Conservation (phyloP, 2,113 vertebrate species). For the Arenaria interpres region DNA sequence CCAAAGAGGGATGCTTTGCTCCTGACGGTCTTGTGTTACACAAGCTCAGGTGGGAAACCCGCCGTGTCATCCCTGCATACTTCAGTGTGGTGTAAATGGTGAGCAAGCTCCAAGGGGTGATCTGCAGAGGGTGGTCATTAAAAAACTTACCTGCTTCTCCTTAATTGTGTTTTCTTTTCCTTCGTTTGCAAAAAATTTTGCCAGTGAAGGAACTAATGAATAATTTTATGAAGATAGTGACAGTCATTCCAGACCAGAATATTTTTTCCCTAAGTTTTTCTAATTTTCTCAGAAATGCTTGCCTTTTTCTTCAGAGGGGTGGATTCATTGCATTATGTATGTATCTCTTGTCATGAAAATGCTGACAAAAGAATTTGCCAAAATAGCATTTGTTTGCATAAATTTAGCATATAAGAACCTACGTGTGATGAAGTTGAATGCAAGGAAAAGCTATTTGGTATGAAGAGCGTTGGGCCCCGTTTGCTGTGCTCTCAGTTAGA, state of each 20-base stretch:
- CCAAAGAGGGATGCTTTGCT: slow-evolving; percentile 48
- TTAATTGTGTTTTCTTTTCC: not conserved
- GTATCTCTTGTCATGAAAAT: not conserved
- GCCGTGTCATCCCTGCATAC: slow-evolving; percentile 10
- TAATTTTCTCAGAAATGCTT: slow-evolving; percentile 40
- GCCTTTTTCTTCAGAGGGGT: slow-evolving; percentile 1
- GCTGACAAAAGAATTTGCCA: slow-evolving; percentile 28
- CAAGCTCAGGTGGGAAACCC: not conserved
- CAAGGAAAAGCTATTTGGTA: not conserved
- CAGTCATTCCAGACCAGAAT: slow-evolving; percentile 14
- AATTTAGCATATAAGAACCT: not conserved
- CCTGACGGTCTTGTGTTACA: not conserved
- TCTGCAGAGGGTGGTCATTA: slow-evolving; percentile 39
- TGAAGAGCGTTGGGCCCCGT: not conserved
- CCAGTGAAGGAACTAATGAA: slow-evolving; percentile 5
- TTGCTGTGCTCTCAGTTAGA: not conserved
- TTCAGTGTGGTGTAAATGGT: slow-evolving; percentile 24
- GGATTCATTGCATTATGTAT: not conserved
- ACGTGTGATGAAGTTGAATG: not conserved
- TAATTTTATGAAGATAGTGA: slow-evolving; percentile 6
- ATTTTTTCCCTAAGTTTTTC: slow-evolving; percentile 11
- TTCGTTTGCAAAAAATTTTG: slow-evolving; percentile 46
- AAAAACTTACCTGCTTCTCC: not conserved
- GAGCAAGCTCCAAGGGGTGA: not conserved
- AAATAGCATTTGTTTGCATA: not conserved